A percentile compares a stretch with the other conserved stretches of the same genome.
phyloP scores from a whole-genome alignment of 2,113 vertebrate species.

The Arenaria interpres region DNA sequence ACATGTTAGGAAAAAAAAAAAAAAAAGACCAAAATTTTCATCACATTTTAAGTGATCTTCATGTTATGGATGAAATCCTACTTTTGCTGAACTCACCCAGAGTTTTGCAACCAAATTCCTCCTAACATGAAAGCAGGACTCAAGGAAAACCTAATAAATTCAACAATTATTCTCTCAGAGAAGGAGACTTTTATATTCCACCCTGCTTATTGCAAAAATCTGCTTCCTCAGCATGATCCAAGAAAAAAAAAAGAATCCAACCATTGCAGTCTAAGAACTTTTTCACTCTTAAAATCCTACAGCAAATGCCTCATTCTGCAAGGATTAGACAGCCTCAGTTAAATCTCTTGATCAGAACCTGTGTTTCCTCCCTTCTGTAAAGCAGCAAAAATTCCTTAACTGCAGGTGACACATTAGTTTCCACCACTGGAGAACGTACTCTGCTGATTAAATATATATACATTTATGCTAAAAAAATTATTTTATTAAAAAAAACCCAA shows the following conservation, averaged over 20 bases:
- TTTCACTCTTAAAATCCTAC: background rate
- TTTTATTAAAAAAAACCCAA: background rate
- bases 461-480: background rate
- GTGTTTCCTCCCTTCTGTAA: background rate
- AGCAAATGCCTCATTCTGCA: background rate
- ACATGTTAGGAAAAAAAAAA: background rate
- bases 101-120: background rate
- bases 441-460: background rate
- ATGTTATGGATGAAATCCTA: background rate
- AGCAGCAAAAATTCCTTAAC: background rate
- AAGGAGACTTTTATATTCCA: background rate
- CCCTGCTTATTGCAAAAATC: background rate
- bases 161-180: background rate
- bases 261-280: background rate
- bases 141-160: background rate
- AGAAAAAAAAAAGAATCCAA: background rate
- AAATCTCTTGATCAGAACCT: background rate
- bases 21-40: no score
- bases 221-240: background rate
- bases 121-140: background rate
- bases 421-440: background rate
- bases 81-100: background rate
- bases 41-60: background rate
- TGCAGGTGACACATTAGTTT: fast-evolving
- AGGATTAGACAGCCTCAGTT: background rate